A percentile compares a stretch with the other conserved stretches of the same genome.
Conservation (phyloP, 2,797 vertebrate genomes). For the Protonibea diacanthus region DNA sequence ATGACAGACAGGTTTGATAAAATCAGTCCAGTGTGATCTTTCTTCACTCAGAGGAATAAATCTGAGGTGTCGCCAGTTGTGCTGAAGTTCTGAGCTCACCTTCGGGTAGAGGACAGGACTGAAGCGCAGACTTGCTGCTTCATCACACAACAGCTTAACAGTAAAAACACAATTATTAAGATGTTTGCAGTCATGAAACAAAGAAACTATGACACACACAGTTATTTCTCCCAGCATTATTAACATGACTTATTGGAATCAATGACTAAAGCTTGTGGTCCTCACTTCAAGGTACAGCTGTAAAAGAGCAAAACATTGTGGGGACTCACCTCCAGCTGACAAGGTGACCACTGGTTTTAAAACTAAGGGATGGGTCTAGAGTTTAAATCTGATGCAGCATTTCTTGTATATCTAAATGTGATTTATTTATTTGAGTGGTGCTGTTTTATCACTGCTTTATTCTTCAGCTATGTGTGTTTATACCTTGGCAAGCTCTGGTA, state of each 20-base stretch:
- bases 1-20: background rate
- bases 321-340: too few species aligned
- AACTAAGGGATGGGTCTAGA: too few species aligned
- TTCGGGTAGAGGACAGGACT: slow-evolving; percentile 94
- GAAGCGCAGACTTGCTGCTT: slow-evolving; percentile 89
- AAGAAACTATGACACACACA: too few species aligned
- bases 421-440: background rate
- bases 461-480: background rate
- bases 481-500: slow-evolving; percentile 95
- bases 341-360: too few species aligned
- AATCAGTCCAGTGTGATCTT: too few species aligned
- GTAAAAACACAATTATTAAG: background rate
- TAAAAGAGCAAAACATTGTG: too few species aligned
- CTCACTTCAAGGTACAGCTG: too few species aligned
- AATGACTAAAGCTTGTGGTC: too few species aligned
- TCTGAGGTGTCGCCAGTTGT: background rate
- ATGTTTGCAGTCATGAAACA: background rate
- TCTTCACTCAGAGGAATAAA: too few species aligned
- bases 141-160: slow-evolving; percentile 91
- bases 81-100: slow-evolving; percentile 77
- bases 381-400: too few species aligned
- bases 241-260: too few species aligned
- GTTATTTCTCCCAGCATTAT: background rate
- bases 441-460: background rate
- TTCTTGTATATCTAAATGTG: background rate